Evolutionary conservation across 2,113 vertebrate genomes (phyloP).

Genomic region (Strix aluco): DNA sequence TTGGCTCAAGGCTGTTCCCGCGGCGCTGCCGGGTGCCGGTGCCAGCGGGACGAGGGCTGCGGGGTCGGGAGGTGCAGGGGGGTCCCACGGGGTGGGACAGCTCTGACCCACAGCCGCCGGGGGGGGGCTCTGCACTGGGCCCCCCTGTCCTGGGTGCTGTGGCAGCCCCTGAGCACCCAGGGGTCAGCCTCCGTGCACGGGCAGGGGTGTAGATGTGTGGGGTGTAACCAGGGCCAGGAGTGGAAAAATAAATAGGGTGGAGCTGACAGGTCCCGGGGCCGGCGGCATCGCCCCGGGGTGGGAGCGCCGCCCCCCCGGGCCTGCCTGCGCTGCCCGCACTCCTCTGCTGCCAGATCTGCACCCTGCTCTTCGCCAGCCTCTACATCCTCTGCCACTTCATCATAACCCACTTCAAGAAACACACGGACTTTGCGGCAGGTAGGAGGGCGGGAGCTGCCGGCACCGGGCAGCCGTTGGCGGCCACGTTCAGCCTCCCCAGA

Average conservation of each 20-base stretch:
- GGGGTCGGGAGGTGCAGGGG: fast-evolving
- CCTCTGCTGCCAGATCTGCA: conserved; percentile 87
- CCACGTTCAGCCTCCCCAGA: fast-evolving
- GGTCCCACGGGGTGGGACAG: not conserved
- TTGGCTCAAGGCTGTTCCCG: conserved; percentile 4
- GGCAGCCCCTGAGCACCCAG: not conserved
- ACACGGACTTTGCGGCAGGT: conserved; percentile 91
- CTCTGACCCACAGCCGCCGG: not conserved
- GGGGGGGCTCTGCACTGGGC: not conserved
- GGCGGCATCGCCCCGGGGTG: fast-evolving
- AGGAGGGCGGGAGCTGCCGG: not conserved
- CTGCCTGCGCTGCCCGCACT: fast-evolving
- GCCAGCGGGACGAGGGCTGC: not conserved
- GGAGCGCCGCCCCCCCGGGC: not conserved
- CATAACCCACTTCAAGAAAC: conserved; percentile 92
- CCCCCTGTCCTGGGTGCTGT: not conserved
- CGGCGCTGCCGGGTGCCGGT: not conserved
- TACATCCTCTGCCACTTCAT: conserved; percentile 93
- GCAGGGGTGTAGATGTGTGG: fast-evolving
- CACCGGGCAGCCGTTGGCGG: not conserved
- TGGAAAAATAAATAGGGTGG: conserved; percentile 24
- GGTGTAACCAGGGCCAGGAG: not conserved
- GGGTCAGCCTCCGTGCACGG: not conserved
- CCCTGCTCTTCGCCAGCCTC: conserved; percentile 89
- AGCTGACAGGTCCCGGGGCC: not conserved